Base-by-base conservation (phyloP, 1,140 invertebrate genomes). In the Battus philenor region DNA sequence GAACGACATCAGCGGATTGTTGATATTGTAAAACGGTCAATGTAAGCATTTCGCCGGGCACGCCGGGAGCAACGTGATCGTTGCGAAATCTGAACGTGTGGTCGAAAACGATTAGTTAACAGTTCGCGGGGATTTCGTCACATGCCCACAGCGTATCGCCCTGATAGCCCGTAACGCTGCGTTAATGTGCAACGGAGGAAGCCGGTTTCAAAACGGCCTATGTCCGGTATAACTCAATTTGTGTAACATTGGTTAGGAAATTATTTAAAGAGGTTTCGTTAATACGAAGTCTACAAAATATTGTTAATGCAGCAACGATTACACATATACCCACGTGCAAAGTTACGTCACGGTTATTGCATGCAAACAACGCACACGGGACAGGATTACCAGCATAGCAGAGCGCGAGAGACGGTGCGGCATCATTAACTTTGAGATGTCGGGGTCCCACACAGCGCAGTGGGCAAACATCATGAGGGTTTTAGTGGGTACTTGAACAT, bases 261-360 rank as follows among this genome's bases (percentile, higher is more conserved):
- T 51, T 10, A 41, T 41, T 41, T 16, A 17, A 26, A 41, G 29
- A 56, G 11, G 13, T 43, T 49, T 49, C 30, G 32, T 16, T 38
- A 34, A 53, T 67, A 69, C 69, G 67, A 73, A 72, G 66, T 66
- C 59, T 59, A 62, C 62, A 77, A 75, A 70, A 74, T 60, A 70
- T 38, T 10, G 26, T 17, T 45, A 57, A 61, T 80, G 75, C 71
- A 50, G 71, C 67, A 78, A 80, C 56, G 31, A 54, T 81, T 79
- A 71, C 75, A 78, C 68, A 76, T 75, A 74, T 58, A 72, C 72
- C 74, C 74, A 75, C 74, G 74, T 70, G 65, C 62, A 57, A 52
- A 51, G 57, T 70, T 68, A 66, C 70, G 57, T 53, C 59, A 64
- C 67, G 63, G 55, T 76, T 74, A 74, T 77, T 76, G 75, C 70